Conservation (phyloP, 2,797 vertebrate species). For the Molothrus ater region DNA sequence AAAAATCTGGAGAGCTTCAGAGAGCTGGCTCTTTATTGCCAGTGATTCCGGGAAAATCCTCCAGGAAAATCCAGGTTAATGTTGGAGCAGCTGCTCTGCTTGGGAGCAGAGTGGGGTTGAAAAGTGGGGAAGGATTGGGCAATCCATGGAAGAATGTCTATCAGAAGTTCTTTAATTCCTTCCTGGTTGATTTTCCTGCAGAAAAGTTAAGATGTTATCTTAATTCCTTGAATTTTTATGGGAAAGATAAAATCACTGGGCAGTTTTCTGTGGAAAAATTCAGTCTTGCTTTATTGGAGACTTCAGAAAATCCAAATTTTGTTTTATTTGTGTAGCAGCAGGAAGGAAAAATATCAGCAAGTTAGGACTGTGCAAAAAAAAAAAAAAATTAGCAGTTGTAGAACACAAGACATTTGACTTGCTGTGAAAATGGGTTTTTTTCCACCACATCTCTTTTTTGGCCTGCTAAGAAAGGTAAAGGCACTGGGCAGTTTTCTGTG, state of each 20-base stretch:
- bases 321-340: background rate
- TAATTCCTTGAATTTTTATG: background rate
- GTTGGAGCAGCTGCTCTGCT: background rate
- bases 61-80: background rate
- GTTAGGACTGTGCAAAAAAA: background rate
- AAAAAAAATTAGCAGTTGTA: background rate
- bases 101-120: background rate
- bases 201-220: rapidly evolving
- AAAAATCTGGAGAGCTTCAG: background rate
- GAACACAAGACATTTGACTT: background rate
- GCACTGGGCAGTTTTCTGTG: background rate
- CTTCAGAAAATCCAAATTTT: background rate
- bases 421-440: background rate
- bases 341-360: background rate
- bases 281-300: background rate
- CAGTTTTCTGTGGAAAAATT: background rate
- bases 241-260: background rate
- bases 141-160: too few relatives aligned
- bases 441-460: background rate
- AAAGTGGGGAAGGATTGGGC: background rate
- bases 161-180: background rate
- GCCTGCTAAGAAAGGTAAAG: background rate
- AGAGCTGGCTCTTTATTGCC: background rate
- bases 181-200: background rate
- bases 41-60: background rate